phyloP scores from a whole-genome alignment of 2,888 invertebrate species.

The Drosophila mayaguana region DNA sequence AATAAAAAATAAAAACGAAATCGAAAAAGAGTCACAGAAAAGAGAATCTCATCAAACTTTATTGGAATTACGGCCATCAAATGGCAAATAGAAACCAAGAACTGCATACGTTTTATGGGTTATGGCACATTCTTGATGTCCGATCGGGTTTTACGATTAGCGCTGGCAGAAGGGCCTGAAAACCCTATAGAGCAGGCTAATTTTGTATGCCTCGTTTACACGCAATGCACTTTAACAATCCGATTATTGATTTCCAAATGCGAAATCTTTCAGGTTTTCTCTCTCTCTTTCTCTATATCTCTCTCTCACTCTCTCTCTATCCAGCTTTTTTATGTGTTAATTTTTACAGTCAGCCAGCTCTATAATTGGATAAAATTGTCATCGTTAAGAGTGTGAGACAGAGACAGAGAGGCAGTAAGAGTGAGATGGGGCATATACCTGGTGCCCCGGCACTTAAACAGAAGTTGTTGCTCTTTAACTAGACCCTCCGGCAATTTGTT shows the following conservation, averaged over 20 bases:
- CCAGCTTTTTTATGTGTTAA: conserved; percentile 44
- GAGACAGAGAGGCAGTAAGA: background rate
- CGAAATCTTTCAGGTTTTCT: conserved; percentile 4
- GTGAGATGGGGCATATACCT: conserved; percentile 7
- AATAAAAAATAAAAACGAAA: background rate
- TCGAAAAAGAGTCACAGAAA: background rate
- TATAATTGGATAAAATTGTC: conserved; percentile 67
- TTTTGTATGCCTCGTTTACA: conserved; percentile 70
- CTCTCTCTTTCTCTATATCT: background rate
- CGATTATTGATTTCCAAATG: conserved; percentile 52
- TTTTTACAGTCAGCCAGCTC: conserved; percentile 40
- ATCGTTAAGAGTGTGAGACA: conserved; percentile 36
- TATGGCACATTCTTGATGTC: conserved; percentile 66
- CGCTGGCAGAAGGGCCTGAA: conserved; percentile 14
- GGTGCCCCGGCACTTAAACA: conserved; percentile 53
- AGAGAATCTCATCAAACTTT: conserved; percentile 48
- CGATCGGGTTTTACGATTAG: conserved; percentile 55
- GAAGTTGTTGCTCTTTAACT: conserved; percentile 48
- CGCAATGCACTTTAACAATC: conserved; percentile 43
- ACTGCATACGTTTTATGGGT: conserved; percentile 68
- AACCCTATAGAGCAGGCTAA: conserved; percentile 26
- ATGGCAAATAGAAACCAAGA: conserved; percentile 34
- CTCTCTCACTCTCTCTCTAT: background rate
- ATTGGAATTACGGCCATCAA: conserved; percentile 39
- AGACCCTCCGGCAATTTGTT: conserved; percentile 48